Conservation (phyloP, 2,888 invertebrate genomes). For the Hermaeophaga mercurialis region DNA sequence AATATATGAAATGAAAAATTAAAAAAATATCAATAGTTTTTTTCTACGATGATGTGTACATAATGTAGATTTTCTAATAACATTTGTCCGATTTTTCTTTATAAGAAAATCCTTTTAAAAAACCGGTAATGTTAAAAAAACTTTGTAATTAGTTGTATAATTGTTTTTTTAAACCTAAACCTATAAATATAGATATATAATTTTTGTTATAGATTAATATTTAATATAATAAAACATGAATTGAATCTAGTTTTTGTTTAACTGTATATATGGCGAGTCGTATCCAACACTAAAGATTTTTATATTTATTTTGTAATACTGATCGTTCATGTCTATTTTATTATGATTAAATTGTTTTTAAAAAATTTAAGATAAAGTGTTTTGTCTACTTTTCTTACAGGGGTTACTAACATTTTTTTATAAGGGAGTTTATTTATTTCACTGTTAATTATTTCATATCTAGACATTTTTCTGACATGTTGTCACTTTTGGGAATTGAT, state of each 20-base stretch:
- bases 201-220: slow-evolving; percentile 57
- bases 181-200: slow-evolving; percentile 53
- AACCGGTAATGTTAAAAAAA: slow-evolving; percentile 52
- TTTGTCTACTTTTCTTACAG: slow-evolving; percentile 3
- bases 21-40: slow-evolving; percentile 40
- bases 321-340: slow-evolving; percentile 45
- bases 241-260: slow-evolving; percentile 44
- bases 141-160: slow-evolving; percentile 57
- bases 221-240: slow-evolving; percentile 52
- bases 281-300: slow-evolving; percentile 40
- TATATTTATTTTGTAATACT: slow-evolving; percentile 48
- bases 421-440: too few species aligned
- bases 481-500: too few species aligned
- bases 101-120: slow-evolving; percentile 55
- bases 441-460: too few species aligned
- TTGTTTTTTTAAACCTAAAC: slow-evolving; percentile 53
- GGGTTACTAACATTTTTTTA: too few species aligned
- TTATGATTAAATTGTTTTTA: slow-evolving; percentile 46
- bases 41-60: slow-evolving; percentile 46
- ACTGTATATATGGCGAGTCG: slow-evolving; percentile 39
- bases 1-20: slow-evolving; percentile 28
- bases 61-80: slow-evolving; percentile 55
- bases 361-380: slow-evolving; percentile 3
- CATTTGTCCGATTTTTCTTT: slow-evolving; percentile 53
- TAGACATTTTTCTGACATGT: too few species aligned